A percentile compares a stretch with the other conserved stretches of the same genome.
Conservation (phyloP, 2,797 vertebrate genomes). For the Sebastes nivosus region DNA sequence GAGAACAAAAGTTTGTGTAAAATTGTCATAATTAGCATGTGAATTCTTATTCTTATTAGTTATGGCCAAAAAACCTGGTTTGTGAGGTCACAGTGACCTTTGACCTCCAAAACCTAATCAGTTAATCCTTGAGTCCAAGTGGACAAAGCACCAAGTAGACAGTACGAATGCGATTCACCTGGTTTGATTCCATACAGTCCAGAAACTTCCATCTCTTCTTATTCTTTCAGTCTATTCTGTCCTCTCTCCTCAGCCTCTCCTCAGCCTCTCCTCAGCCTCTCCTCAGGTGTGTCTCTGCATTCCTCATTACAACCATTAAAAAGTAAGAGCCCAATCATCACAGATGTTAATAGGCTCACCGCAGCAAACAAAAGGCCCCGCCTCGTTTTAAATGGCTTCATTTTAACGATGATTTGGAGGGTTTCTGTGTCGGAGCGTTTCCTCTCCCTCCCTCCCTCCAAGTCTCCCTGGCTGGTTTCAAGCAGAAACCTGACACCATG, state of each 20-base stretch:
- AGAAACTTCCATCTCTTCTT: background rate
- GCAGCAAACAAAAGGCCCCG: constrained; percentile 17
- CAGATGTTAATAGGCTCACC: constrained; percentile 27
- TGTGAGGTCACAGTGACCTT: too few relatives aligned
- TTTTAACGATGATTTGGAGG: constrained; percentile 11
- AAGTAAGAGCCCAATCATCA: constrained; percentile 37
- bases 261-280: background rate
- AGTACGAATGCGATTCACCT: background rate
- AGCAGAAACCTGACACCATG: constrained; percentile 65
- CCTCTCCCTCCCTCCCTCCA: background rate
- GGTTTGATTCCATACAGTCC: background rate
- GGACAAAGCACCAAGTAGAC: too few relatives aligned
- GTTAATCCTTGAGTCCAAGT: too few relatives aligned
- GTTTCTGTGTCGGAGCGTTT: background rate
- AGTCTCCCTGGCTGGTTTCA: background rate
- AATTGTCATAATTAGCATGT: too few relatives aligned
- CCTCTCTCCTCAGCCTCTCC: background rate
- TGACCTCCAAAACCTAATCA: too few relatives aligned
- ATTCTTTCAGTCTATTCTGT: background rate
- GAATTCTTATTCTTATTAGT: too few relatives aligned
- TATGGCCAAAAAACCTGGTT: too few relatives aligned
- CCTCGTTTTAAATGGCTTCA: background rate
- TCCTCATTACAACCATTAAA: constrained; percentile 49
- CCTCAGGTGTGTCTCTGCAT: constrained; percentile 29
- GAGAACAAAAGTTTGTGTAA: too few relatives aligned